phyloP scores from a whole-genome alignment of 1,140 invertebrate genomes.

The Colletes latitarsis region DNA sequence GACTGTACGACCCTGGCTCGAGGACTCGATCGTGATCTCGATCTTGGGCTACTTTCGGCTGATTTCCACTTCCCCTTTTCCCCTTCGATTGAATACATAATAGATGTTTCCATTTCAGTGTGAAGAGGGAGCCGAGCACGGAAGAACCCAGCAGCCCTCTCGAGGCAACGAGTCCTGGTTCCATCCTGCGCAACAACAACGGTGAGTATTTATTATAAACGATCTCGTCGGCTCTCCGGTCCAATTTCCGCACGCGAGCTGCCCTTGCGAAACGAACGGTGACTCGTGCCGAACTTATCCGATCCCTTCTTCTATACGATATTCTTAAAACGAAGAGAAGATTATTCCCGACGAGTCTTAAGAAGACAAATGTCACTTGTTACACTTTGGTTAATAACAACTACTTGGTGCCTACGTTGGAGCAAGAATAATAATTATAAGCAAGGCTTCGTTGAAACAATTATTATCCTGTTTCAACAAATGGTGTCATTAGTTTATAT shows the following conservation, averaged over 20 bases:
- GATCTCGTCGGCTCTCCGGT: constrained; percentile 13
- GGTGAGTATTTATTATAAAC: constrained; percentile 73
- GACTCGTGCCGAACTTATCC: background rate
- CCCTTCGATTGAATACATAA: constrained; percentile 69
- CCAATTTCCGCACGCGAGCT: constrained; percentile 24
- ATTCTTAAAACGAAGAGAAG: background rate
- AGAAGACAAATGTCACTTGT: too few relatives aligned
- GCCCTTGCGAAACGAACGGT: background rate
- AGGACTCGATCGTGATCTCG: constrained; percentile 14
- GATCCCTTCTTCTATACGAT: too few relatives aligned
- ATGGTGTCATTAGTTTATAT: too few relatives aligned
- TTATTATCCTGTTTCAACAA: too few relatives aligned
- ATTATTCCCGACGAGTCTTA: too few relatives aligned
- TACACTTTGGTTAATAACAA: too few relatives aligned
- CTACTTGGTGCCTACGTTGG: too few relatives aligned
- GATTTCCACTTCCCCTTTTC: background rate
- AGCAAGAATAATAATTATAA: too few relatives aligned
- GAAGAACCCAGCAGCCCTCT: constrained; percentile 82
- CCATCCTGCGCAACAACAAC: constrained; percentile 80
- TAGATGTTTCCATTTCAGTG: constrained; percentile 80
- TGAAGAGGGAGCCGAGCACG: constrained; percentile 81
- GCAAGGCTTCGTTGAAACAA: too few relatives aligned
- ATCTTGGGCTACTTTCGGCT: constrained; percentile 60
- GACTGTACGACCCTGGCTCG: constrained; percentile 18
- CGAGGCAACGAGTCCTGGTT: constrained; percentile 82